phyloP scores from a whole-genome alignment of 2,888 invertebrate genomes.

The Drosophila leonis region DNA sequence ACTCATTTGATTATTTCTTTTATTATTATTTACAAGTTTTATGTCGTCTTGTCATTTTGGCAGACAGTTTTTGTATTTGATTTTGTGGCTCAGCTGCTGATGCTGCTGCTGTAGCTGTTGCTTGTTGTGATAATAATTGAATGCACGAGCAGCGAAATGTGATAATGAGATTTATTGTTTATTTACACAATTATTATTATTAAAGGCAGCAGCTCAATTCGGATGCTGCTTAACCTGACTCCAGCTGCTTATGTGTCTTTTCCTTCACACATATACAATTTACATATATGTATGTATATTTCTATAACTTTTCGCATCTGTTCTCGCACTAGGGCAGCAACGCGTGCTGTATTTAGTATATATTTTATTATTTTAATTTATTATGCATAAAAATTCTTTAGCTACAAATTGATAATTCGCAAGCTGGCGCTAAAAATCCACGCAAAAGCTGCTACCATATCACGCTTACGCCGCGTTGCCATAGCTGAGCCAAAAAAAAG shows the following conservation, averaged over 20 bases:
- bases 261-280: not conserved
- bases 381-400: slow-evolving; percentile 14
- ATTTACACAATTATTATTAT: slow-evolving; percentile 69
- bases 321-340: slow-evolving; percentile 14
- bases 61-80: slow-evolving; percentile 27
- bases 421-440: slow-evolving; percentile 54
- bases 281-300: not conserved
- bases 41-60: slow-evolving; percentile 11
- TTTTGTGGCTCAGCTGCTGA: slow-evolving; percentile 1
- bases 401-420: slow-evolving; percentile 50
- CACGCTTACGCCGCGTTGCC: slow-evolving; percentile 51
- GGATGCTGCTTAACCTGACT: slow-evolving; percentile 26
- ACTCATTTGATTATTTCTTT: slow-evolving; percentile 17
- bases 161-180: slow-evolving; percentile 79
- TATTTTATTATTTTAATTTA: slow-evolving; percentile 24
- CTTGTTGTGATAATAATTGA: slow-evolving; percentile 70
- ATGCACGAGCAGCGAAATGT: slow-evolving; percentile 71
- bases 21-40: slow-evolving; percentile 42
- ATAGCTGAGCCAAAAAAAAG: not conserved
- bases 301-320: slow-evolving; percentile 1
- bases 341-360: slow-evolving; percentile 32
- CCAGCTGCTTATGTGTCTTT: slow-evolving; percentile 24
- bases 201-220: slow-evolving; percentile 38
- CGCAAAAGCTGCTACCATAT: slow-evolving; percentile 27
- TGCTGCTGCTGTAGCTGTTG: slow-evolving; percentile 3